Percentiles rank a stretch among this genome's conserved stretches.
phyloP scores from a whole-genome alignment of 2,888 invertebrate species.

The Epistrophe grossulariae region DNA sequence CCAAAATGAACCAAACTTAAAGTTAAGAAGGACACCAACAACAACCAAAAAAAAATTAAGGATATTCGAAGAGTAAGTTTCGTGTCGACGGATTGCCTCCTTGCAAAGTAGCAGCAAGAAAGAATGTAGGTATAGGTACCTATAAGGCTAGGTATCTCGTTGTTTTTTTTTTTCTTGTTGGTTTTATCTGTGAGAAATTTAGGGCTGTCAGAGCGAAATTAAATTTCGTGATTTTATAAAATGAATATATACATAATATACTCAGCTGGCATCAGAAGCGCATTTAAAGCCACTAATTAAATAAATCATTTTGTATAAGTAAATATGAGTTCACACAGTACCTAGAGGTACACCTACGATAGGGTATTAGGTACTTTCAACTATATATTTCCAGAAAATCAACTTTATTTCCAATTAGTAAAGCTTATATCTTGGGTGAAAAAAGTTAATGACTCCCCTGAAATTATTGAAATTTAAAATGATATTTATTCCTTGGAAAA shows the following conservation, averaged over 20 bases:
- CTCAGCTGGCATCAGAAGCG: slow-evolving; percentile 1
- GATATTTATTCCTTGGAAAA: not conserved
- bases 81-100: slow-evolving; percentile 39
- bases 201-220: slow-evolving; percentile 30
- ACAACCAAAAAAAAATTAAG: slow-evolving; percentile 13
- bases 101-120: slow-evolving; percentile 7
- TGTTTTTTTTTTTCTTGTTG: not conserved
- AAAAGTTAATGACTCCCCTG: not conserved
- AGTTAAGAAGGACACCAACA: slow-evolving; percentile 27
- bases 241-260: not conserved
- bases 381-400: not conserved
- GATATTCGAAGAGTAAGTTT: slow-evolving; percentile 41
- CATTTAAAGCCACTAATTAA: slow-evolving; percentile 34
- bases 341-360: not conserved
- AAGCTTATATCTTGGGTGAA: not conserved
- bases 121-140: not conserved
- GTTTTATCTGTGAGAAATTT: slow-evolving; percentile 14
- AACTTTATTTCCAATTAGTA: not conserved
- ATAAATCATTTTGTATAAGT: slow-evolving; percentile 1
- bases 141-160: not conserved
- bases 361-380: no score
- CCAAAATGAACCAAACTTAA: slow-evolving; percentile 34
- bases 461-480: not conserved
- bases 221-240: slow-evolving; percentile 35
- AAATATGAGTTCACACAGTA: not conserved